These are phyloP conservation scores for Cabera pusaria DNA, from an alignment of 2,888 invertebrate species.

Conservation along the genomic window DNA sequence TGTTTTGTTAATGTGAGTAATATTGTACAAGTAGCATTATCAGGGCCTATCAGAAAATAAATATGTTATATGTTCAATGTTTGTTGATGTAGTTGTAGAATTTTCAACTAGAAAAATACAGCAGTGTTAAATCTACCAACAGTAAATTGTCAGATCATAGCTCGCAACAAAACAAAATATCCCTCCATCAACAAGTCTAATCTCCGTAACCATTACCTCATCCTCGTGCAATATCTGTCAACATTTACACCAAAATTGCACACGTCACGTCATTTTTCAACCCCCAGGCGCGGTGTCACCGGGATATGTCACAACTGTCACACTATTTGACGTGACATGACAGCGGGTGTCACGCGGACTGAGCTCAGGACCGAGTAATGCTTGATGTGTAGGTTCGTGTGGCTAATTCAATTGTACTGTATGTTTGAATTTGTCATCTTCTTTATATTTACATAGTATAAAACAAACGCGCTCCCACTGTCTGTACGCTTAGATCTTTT, in stretches of 20 bases:
- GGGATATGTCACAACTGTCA: conserved; percentile 34
- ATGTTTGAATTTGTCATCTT: too few species aligned
- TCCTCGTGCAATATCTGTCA: conserved; percentile 21
- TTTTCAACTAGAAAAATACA: too few species aligned
- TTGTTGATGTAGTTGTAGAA: conserved; percentile 1
- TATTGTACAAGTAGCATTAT: too few species aligned
- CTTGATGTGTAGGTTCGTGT: conserved; percentile 11
- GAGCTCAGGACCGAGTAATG: conserved; percentile 23
- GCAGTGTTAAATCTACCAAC: too few species aligned
- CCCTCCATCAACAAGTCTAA: background rate
- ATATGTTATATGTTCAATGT: conserved; percentile 1
- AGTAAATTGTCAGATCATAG: too few species aligned
- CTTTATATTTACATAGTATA: too few species aligned
- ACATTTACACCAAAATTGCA: conserved; percentile 17
- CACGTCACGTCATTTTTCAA: conserved; percentile 32
- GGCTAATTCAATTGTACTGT: conserved; percentile 8
- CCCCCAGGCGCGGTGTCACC: conserved; percentile 34
- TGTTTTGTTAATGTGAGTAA: too few species aligned
- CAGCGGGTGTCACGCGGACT: conserved; percentile 47
- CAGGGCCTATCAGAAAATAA: too few species aligned
- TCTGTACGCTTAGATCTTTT: too few species aligned
- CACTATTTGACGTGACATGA: conserved; percentile 41
- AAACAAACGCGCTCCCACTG: too few species aligned
- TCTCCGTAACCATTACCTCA: conserved; percentile 4
- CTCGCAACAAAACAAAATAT: too few species aligned